Conservation (phyloP, 2,797 vertebrate genomes). For the Cacajao melanocephalus region DNA sequence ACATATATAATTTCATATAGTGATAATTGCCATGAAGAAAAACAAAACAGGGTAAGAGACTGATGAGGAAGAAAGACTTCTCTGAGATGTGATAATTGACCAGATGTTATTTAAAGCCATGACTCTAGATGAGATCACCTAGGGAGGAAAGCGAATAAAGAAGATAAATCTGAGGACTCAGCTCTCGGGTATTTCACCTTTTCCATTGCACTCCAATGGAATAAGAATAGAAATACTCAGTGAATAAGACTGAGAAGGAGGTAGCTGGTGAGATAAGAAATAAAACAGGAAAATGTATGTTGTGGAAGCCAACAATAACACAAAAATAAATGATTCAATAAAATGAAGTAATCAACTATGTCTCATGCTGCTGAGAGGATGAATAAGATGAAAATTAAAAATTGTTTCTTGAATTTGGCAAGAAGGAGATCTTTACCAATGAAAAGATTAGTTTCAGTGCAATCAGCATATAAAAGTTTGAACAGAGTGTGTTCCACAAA, state of each 20-base stretch:
- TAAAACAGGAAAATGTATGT: slow-evolving; percentile 4
- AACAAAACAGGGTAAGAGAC: slow-evolving; percentile 35
- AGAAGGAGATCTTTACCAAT: slow-evolving; percentile 23
- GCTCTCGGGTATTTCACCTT: not conserved
- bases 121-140: slow-evolving; percentile 64
- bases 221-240: slow-evolving; percentile 23
- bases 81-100: slow-evolving; percentile 48
- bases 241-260: slow-evolving; percentile 12
- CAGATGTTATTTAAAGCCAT: slow-evolving; percentile 47
- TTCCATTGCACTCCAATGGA: not conserved
- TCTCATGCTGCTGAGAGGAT: not conserved
- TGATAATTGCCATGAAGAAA: slow-evolving; percentile 56
- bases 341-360: not conserved
- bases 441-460: not conserved
- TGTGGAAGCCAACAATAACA: slow-evolving; percentile 17
- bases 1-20: slow-evolving; percentile 39
- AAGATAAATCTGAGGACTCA: slow-evolving; percentile 23
- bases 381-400: slow-evolving; percentile 23
- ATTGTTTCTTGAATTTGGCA: not conserved
- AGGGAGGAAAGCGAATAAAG: not conserved
- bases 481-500: not conserved
- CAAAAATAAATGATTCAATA: not conserved
- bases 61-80: not conserved
- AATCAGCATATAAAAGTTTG: not conserved
- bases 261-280: not conserved